These are phyloP conservation scores for Hydropotes inermis DNA, from an alignment of 2,113 vertebrate genomes.

Conservation along the genomic window DNA sequence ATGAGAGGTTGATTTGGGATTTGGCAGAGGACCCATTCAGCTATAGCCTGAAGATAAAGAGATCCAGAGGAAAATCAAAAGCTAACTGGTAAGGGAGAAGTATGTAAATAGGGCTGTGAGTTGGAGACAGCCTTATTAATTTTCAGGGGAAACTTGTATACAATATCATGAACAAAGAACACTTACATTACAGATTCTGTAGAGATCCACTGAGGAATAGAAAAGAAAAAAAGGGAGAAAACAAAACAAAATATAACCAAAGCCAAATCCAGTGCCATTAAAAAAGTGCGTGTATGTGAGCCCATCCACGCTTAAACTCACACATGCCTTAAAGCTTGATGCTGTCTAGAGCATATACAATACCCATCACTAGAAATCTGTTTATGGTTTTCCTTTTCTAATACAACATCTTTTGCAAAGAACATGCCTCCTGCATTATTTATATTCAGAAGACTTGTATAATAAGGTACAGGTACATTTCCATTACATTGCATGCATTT, in stretches of 20 bases:
- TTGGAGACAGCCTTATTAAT: constrained; percentile 57
- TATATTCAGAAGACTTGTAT: constrained; percentile 62
- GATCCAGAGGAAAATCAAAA: constrained; percentile 46
- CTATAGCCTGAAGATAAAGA: constrained; percentile 37
- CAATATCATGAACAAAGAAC: constrained; percentile 58
- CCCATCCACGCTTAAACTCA: background rate
- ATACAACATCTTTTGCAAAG: constrained; percentile 38
- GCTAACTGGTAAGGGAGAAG: background rate
- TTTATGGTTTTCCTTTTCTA: constrained; percentile 61
- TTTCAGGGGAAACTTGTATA: constrained; percentile 56
- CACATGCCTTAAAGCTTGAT: background rate
- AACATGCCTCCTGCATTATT: constrained; percentile 64
- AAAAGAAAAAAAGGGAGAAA: background rate
- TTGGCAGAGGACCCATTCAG: constrained; percentile 19
- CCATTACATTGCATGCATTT: constrained; percentile 48
- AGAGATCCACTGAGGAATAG: constrained; percentile 30
- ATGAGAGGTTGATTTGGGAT: constrained; percentile 26
- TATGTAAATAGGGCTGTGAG: constrained; percentile 46
- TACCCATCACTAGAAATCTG: constrained; percentile 28
- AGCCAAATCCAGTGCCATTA: background rate
- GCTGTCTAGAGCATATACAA: constrained; percentile 25
- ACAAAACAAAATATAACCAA: background rate
- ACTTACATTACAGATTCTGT: constrained; percentile 46
- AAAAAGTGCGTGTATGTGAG: background rate
- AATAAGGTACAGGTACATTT: constrained; percentile 56